Conservation (phyloP, 2,797 vertebrate genomes). For the Anniella stebbinsi region DNA sequence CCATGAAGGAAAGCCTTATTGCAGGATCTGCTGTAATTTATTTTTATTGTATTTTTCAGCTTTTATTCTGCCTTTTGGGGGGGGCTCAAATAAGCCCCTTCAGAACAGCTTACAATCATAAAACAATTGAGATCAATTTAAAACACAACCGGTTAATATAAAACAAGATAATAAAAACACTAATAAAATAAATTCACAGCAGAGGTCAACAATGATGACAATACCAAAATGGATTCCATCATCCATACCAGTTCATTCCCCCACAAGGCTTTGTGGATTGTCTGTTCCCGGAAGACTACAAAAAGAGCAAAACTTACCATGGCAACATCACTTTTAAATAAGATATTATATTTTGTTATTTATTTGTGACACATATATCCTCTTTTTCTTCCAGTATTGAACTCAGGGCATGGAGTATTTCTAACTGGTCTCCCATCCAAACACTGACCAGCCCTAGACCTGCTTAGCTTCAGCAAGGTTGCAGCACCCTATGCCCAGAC, state of each 20-base stretch:
- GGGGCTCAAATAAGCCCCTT: background rate
- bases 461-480: background rate
- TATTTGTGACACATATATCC: background rate
- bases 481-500: too few relatives aligned
- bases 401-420: background rate
- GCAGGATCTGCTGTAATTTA: conserved; percentile 3
- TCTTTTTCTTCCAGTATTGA: background rate
- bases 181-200: background rate
- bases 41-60: background rate
- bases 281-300: background rate
- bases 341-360: background rate
- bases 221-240: background rate
- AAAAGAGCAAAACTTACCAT: background rate
- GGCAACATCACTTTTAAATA: background rate
- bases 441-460: background rate
- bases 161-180: conserved; percentile 9
- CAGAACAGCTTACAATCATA: background rate
- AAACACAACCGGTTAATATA: background rate
- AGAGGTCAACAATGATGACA: background rate
- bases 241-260: background rate
- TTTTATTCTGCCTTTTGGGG: conserved; percentile 5
- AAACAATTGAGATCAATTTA: conserved; percentile 31
- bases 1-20: conserved; percentile 18
- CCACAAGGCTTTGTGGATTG: background rate
- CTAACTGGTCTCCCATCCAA: background rate